phyloP scores from a whole-genome alignment of 2,888 invertebrate species.

The Gryllus longicercus region DNA sequence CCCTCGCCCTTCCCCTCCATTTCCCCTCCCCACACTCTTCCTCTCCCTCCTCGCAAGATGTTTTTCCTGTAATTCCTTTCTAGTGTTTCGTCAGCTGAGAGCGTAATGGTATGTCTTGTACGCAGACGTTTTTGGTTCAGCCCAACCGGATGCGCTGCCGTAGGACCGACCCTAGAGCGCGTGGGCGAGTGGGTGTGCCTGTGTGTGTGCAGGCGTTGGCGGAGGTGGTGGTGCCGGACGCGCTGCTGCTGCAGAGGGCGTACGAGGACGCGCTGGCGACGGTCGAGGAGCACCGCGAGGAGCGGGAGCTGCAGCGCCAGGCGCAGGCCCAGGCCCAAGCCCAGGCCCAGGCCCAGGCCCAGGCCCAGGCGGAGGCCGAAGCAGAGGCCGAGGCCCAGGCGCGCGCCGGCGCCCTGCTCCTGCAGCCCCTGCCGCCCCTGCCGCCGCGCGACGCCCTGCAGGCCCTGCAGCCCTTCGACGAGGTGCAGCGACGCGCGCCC shows the following conservation, averaged over 20 bases:
- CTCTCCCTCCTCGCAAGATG: too few relatives aligned
- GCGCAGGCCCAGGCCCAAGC: not conserved
- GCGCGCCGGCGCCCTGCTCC: not conserved
- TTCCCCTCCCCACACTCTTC: too few relatives aligned
- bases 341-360: not conserved
- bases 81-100: too few relatives aligned
- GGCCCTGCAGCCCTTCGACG: not conserved
- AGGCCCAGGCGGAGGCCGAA: not conserved
- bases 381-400: not conserved
- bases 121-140: too few relatives aligned
- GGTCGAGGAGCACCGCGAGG: not conserved
- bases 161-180: too few relatives aligned
- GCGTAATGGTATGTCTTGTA: too few relatives aligned
- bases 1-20: too few relatives aligned
- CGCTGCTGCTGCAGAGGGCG: not conserved
- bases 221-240: not conserved
- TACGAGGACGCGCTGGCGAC: not conserved
- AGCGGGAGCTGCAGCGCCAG: not conserved
- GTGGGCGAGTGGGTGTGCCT: too few relatives aligned
- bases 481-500: slow-evolving; percentile 1
- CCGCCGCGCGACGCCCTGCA: not conserved
- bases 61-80: too few relatives aligned
- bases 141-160: too few relatives aligned
- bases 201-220: too few relatives aligned
- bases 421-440: not conserved